Evolutionary conservation across 2,888 invertebrate genomes (phyloP).

Genomic region (Abrostola tripartita): DNA sequence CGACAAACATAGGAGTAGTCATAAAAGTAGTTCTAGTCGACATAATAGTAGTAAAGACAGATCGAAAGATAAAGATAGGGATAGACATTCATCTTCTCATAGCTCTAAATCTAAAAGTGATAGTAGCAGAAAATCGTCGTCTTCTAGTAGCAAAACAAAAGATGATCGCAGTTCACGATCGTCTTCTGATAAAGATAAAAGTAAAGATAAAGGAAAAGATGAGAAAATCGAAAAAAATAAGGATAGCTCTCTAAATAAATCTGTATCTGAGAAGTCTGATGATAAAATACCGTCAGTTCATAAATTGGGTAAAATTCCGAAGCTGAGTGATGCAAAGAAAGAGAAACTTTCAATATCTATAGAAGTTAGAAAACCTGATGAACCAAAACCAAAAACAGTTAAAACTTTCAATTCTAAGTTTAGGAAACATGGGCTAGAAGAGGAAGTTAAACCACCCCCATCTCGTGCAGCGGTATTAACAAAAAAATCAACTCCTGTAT

Average conservation of each 20-base stretch:
- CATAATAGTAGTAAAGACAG: slow-evolving; percentile 80
- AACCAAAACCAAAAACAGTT: slow-evolving; percentile 95
- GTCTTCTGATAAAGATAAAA: slow-evolving; percentile 70
- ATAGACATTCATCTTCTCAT: slow-evolving; percentile 64
- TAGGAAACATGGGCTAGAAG: slow-evolving; percentile 96
- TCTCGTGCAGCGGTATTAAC: slow-evolving; percentile 90
- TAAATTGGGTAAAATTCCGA: slow-evolving; percentile 94
- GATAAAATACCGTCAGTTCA: slow-evolving; percentile 91
- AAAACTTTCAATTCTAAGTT: slow-evolving; percentile 97
- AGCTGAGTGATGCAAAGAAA: slow-evolving; percentile 89
- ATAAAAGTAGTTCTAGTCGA: slow-evolving; percentile 75
- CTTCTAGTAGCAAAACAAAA: slow-evolving; percentile 74
- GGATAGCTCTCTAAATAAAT: slow-evolving; percentile 67
- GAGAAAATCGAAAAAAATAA: slow-evolving; percentile 62
- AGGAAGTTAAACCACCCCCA: slow-evolving; percentile 95
- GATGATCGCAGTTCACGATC: slow-evolving; percentile 70
- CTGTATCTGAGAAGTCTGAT: slow-evolving; percentile 89
- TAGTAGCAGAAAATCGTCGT: slow-evolving; percentile 72
- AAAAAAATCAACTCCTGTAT: slow-evolving; percentile 84
- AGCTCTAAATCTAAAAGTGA: slow-evolving; percentile 80
- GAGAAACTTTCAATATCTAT: slow-evolving; percentile 94
- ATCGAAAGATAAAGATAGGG: slow-evolving; percentile 58
- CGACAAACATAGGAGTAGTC: slow-evolving; percentile 79
- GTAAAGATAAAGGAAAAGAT: slow-evolving; percentile 68
- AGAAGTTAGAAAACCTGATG: slow-evolving; percentile 92